A percentile compares a stretch with the other conserved stretches of the same genome.
Evolutionary conservation across 2,888 invertebrate genomes (phyloP).

Genomic region (Dendrolimus houi): DNA sequence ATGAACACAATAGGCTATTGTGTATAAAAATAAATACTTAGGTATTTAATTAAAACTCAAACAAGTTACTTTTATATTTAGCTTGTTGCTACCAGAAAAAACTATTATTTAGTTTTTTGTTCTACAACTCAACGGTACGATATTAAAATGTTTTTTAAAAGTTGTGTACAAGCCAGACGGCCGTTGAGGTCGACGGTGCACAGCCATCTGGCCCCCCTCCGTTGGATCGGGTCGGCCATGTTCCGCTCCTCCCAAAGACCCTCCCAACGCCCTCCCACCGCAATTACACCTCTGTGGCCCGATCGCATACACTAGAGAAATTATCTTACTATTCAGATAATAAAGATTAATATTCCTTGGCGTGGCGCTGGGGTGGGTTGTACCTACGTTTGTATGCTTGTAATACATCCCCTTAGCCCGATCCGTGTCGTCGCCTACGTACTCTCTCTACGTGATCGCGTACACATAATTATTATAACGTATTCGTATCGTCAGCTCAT

Average conservation of each 20-base stretch:
- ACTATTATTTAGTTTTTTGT: too few species aligned
- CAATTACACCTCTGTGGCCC: constrained; percentile 52
- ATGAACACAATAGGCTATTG: neutral
- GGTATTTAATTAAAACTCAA: too few species aligned
- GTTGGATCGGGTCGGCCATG: constrained; percentile 36
- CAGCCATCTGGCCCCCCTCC: constrained; percentile 62
- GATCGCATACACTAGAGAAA: constrained; percentile 44
- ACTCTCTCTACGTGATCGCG: constrained; percentile 34
- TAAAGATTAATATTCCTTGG: constrained; percentile 62
- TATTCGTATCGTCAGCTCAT: constrained; percentile 26
- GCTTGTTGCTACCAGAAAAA: too few species aligned
- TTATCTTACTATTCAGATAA: constrained; percentile 46
- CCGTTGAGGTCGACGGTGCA: constrained; percentile 35
- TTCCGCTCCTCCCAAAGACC: constrained; percentile 65
- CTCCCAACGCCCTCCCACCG: constrained; percentile 68
- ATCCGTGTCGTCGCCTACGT: constrained; percentile 57
- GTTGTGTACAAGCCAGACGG: constrained; percentile 22
- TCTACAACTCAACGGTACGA: too few species aligned
- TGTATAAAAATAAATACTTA: too few species aligned
- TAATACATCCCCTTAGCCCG: constrained; percentile 48
- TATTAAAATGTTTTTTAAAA: neutral
- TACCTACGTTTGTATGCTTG: constrained; percentile 8
- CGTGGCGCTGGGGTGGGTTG: constrained; percentile 49
- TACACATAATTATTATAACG: constrained; percentile 33
- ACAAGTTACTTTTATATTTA: too few species aligned